Evolutionary conservation across 2,113 vertebrate species (phyloP), one percentile per base, ranked within the genome.

Genomic region (Peromyscus maniculatus): DNA sequence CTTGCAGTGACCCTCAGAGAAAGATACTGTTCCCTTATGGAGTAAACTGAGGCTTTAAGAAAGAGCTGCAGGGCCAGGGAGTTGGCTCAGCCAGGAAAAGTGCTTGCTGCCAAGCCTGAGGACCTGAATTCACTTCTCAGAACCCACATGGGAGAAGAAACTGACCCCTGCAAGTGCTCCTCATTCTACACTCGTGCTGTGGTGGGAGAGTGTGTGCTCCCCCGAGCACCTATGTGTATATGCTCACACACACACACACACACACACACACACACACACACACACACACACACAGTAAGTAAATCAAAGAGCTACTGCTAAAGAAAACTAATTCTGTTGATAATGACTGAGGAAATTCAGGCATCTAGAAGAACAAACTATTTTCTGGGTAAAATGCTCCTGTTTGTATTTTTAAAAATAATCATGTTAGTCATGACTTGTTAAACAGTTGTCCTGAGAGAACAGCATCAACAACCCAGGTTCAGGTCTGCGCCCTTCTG

Each of bases 361-460:
- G 31, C 43, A 72, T 46, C 78, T 95, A 67, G 77, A 55, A 92
- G n/a, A 82, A 91, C n/a, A 90, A 93, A 82, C 89, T 80, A 49
- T 39, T 79, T 96, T 36, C 75, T 36, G 69, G 31, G 33, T 88
- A 89, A 94, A 79, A 92, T n/a, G 24, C 10, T 43, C n/a, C 78
- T 87, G n/a, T 89, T 64, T 90, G 9, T 55, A 75, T 46, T 28
- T 2, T 3, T 79, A 67, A 39, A 74, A 52, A 59, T 19, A 33
- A 17, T 87, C 62, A 74, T 55, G 78, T 69, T 33, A 62, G 89
- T 74, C 49, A 74, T 91, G 92, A 74, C 8, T 79, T 19, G 66
- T n/a, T 74, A 49, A 49, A 75, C 33, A 87, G 74, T 43, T 84
- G 39, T 49, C 80, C 74, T 9, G 3, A 43, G 39, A 36, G 22